These are phyloP conservation scores for Centropus bengalensis DNA, from an alignment of 2,113 vertebrate species.

Conservation along the genomic window DNA sequence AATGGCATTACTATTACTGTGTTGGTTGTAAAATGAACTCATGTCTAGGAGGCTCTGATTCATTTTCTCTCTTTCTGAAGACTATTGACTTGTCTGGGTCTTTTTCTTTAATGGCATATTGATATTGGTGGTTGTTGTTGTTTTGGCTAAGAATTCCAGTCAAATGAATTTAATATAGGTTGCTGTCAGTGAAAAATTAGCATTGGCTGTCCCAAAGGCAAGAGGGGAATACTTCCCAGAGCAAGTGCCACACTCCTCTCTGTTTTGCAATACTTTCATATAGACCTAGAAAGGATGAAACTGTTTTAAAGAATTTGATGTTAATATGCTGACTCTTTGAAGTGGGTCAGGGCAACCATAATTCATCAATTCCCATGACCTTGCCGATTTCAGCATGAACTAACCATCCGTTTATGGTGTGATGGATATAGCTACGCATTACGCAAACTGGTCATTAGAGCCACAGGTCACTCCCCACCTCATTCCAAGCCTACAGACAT, in stretches of 20 bases:
- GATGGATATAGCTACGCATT: not conserved
- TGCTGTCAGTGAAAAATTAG: constrained; percentile 53
- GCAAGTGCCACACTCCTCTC: not conserved
- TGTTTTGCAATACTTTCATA: not conserved
- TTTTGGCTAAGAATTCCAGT: constrained; percentile 4
- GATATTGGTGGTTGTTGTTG: constrained; percentile 11
- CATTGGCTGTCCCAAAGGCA: constrained; percentile 42
- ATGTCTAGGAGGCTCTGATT: constrained; percentile 30
- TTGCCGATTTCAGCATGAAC: constrained; percentile 28
- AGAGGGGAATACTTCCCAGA: constrained; percentile 9
- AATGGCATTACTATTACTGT: constrained; percentile 5
- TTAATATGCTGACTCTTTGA: constrained; percentile 30
- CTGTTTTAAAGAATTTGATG: constrained; percentile 21
- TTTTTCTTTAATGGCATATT: constrained; percentile 28
- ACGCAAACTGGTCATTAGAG: not conserved
- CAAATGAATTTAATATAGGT: constrained; percentile 54
- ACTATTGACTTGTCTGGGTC: constrained; percentile 25
- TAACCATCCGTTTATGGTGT: not conserved
- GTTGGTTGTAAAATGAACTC: constrained; percentile 1
- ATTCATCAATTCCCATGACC: constrained; percentile 4
- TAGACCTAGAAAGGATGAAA: constrained; percentile 15
- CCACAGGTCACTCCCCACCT: not conserved
- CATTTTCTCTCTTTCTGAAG: constrained; percentile 13
- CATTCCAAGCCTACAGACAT: not conserved
- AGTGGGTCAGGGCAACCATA: constrained; percentile 27